A percentile compares a stretch with the other conserved stretches of the same genome.
Evolutionary conservation across 2,888 invertebrate genomes (phyloP).

Genomic region (Tetragonisca angustula): DNA sequence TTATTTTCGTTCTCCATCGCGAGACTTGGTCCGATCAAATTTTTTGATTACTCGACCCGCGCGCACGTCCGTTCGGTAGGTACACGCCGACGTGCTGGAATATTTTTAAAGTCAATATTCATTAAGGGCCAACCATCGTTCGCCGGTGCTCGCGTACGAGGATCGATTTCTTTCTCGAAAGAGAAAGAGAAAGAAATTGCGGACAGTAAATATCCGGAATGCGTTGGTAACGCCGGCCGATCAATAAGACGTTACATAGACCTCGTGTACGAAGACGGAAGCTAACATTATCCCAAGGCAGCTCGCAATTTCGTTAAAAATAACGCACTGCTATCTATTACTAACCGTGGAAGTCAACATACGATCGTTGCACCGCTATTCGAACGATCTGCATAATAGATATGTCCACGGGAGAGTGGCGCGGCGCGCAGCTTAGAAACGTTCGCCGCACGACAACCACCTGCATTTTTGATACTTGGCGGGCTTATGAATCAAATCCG

Average conservation of each 20-base stretch:
- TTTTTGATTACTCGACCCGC: not conserved
- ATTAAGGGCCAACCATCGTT: not conserved
- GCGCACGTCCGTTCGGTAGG: not conserved
- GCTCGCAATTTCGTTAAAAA: conserved; percentile 63
- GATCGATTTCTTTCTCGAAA: not conserved
- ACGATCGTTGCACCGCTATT: conserved; percentile 21
- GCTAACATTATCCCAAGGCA: conserved; percentile 52
- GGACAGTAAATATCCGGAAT: conserved; percentile 44
- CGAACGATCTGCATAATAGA: conserved; percentile 30
- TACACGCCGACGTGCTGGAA: not conserved
- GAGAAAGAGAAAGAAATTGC: conserved; percentile 20
- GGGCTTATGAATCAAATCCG: not conserved
- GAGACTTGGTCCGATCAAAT: not conserved
- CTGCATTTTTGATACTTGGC: not conserved
- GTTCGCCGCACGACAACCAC: conserved; percentile 2
- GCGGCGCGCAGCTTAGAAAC: not conserved
- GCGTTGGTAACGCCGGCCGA: conserved; percentile 38
- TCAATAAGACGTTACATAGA: conserved; percentile 57
- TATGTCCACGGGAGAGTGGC: not conserved
- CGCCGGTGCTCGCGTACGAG: not conserved
- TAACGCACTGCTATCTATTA: conserved; percentile 51
- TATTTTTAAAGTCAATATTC: conserved; percentile 7
- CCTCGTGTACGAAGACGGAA: conserved; percentile 35
- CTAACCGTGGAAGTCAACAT: conserved; percentile 22
- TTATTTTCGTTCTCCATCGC: not conserved